Conservation (phyloP, 1,140 invertebrate species). For the Macrotrachela quadricornifera region DNA sequence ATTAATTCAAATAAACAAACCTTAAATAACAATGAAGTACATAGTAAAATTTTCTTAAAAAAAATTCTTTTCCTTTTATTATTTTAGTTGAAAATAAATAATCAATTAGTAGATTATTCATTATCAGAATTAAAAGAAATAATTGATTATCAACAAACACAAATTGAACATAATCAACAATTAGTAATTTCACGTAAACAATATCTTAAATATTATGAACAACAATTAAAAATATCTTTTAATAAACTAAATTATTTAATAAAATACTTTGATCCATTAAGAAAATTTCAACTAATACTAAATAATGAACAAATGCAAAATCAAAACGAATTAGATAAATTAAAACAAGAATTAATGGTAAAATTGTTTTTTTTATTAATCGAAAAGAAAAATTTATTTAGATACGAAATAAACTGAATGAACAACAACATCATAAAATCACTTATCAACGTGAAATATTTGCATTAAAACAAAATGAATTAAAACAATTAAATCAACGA, state of each 20-base stretch:
- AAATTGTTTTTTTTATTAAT: too few relatives aligned
- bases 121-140: conserved; percentile 60
- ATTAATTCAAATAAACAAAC: too few relatives aligned
- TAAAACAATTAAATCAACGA: conserved; percentile 67
- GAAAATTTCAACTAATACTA: conserved; percentile 31
- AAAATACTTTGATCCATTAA: conserved; percentile 78
- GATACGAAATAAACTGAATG: conserved; percentile 83
- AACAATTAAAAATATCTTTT: not conserved
- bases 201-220: conserved; percentile 43
- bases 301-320: conserved; percentile 30
- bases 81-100: too few relatives aligned
- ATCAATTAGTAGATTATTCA: too few relatives aligned
- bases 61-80: too few relatives aligned
- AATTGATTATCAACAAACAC: conserved; percentile 75
- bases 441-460: conserved; percentile 62
- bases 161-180: conserved; percentile 77
- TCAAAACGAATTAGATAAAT: conserved; percentile 64
- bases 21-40: too few relatives aligned
- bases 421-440: conserved; percentile 68
- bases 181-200: conserved; percentile 70
- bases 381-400: conserved; percentile 22
- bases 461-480: conserved; percentile 61
- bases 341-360: conserved; percentile 44
- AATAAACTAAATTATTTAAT: conserved; percentile 54
- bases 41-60: too few relatives aligned